phyloP scores from a whole-genome alignment of 2,888 invertebrate species.

The Campoplex capitator region DNA sequence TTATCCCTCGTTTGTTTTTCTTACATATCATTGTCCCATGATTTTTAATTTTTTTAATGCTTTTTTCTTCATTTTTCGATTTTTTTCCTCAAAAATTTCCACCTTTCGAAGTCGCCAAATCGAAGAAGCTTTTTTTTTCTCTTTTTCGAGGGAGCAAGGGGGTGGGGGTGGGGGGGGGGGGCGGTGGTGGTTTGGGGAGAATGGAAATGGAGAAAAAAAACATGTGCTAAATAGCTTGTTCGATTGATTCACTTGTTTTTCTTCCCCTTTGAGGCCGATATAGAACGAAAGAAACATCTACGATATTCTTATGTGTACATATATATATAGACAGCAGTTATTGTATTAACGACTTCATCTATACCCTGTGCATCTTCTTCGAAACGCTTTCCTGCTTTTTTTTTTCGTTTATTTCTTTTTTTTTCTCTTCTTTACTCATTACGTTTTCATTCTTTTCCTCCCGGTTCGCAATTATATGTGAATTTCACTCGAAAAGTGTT shows the following conservation, averaged over 20 bases:
- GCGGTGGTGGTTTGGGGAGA: neutral
- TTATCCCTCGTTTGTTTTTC: constrained; percentile 58
- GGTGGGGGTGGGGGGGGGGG: neutral
- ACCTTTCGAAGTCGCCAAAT: constrained; percentile 65
- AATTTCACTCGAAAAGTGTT: constrained; percentile 78
- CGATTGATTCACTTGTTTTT: constrained; percentile 74
- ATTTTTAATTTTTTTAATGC: constrained; percentile 58
- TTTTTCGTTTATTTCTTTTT: neutral
- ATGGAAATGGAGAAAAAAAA: constrained; percentile 72
- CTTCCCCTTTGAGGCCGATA: constrained; percentile 81
- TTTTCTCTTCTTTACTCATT: neutral
- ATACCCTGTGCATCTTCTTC: constrained; percentile 84
- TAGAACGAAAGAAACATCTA: constrained; percentile 81
- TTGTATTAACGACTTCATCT: constrained; percentile 84
- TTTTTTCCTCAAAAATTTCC: constrained; percentile 1
- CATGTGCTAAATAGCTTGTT: constrained; percentile 79
- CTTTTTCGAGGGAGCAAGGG: neutral
- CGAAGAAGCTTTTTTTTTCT: neutral
- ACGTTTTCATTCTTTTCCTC: constrained; percentile 10
- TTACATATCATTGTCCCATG: constrained; percentile 17
- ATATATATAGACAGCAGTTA: constrained; percentile 83
- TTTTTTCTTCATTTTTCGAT: neutral
- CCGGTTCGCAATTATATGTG: constrained; percentile 73
- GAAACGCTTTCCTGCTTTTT: constrained; percentile 72
- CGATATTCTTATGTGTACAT: constrained; percentile 76